Evolutionary conservation across 1,140 invertebrate genomes (phyloP).

Genomic region (Penaeus indicus): DNA sequence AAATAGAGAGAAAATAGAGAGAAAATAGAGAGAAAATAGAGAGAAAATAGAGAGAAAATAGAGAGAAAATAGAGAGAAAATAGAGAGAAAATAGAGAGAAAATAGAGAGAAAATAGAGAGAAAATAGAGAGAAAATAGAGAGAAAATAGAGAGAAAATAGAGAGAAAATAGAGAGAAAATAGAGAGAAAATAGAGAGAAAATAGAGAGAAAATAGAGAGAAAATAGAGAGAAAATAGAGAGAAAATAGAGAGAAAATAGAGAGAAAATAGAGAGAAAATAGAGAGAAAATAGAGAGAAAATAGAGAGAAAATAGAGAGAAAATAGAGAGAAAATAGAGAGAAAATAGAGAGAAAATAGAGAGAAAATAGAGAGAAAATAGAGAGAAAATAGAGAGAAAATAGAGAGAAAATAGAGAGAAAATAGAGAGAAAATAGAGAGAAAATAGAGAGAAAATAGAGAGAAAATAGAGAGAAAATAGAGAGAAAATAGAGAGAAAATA

Average conservation of each 20-base stretch:
- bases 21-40: neutral
- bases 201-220: neutral
- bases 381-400: neutral
- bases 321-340: neutral
- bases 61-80: neutral
- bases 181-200: neutral
- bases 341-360: neutral
- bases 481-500: neutral
- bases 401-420: neutral
- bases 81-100: neutral
- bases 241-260: neutral
- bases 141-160: neutral
- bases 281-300: neutral
- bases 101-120: neutral
- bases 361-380: neutral
- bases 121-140: neutral
- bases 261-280: neutral
- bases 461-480: neutral
- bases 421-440: neutral
- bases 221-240: neutral
- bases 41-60: neutral
- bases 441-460: neutral
- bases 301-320: neutral
- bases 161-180: neutral
- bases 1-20: neutral